phyloP scores from a whole-genome alignment of 2,797 vertebrate genomes.

The Argyrosomus regius region DNA sequence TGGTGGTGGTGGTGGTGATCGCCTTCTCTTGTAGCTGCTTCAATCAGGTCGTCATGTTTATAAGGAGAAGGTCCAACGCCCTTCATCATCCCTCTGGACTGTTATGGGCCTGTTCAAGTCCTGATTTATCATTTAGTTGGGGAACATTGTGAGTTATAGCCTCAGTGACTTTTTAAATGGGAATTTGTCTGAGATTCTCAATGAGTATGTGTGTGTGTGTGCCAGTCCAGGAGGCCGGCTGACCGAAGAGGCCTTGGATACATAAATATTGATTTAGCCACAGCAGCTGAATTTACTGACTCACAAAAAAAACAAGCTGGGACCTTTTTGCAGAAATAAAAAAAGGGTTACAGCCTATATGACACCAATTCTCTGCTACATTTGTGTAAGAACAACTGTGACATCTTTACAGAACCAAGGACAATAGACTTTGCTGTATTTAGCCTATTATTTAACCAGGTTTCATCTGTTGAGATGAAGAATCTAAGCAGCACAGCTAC shows the following conservation, averaged over 20 bases:
- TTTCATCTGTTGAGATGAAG: neutral
- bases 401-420: constrained; percentile 28
- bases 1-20: neutral
- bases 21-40: constrained; percentile 22
- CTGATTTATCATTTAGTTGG: constrained; percentile 45
- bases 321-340: constrained; percentile 34
- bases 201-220: constrained; percentile 1
- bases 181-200: constrained; percentile 36
- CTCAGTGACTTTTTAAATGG: constrained; percentile 55
- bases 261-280: constrained; percentile 66
- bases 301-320: constrained; percentile 26
- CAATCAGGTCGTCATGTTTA: constrained; percentile 46
- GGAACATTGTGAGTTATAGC: constrained; percentile 53
- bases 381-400: constrained; percentile 15
- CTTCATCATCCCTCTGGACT: constrained; percentile 45
- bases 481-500: neutral
- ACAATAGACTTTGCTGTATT: neutral
- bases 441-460: neutral
- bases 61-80: constrained; percentile 44
- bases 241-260: constrained; percentile 50
- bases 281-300: constrained; percentile 57
- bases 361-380: constrained; percentile 17
- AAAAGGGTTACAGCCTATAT: neutral
- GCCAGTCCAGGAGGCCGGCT: neutral
- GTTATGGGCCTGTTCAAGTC: constrained; percentile 29